phyloP scores from a whole-genome alignment of 1,140 invertebrate genomes.

The Lithobius niger region DNA sequence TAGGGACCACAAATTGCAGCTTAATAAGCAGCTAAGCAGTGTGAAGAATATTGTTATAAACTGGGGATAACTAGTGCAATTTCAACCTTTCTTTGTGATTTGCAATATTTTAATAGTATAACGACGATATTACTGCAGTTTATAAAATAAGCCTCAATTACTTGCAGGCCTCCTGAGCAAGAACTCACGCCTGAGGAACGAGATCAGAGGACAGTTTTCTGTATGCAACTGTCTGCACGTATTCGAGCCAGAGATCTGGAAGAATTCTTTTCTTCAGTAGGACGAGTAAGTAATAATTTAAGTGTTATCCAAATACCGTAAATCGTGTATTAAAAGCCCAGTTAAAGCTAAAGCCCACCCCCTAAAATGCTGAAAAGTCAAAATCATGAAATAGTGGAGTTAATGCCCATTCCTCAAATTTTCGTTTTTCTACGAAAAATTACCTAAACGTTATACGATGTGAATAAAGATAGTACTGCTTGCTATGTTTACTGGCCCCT shows the following conservation, averaged over 20 bases:
- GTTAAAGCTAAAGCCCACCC: too few relatives aligned
- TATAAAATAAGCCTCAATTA: neutral
- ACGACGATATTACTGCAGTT: neutral
- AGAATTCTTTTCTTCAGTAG: conserved; percentile 98
- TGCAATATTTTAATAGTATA: neutral
- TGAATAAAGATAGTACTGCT: neutral
- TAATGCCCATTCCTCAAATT: neutral
- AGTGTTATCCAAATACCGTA: neutral
- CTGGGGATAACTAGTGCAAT: neutral
- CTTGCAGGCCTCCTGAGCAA: conserved; percentile 25
- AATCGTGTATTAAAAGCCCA: neutral
- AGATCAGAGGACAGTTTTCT: conserved; percentile 96
- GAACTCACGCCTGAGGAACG: conserved; percentile 94
- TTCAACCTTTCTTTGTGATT: neutral
- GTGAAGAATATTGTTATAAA: neutral
- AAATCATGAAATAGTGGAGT: neutral
- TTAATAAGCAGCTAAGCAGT: neutral
- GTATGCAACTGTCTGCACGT: conserved; percentile 88
- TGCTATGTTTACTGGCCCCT: too few relatives aligned
- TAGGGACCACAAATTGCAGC: neutral
- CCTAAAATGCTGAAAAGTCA: neutral
- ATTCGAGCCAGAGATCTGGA: conserved; percentile 92
- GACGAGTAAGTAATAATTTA: conserved; percentile 56
- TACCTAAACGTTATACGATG: neutral
- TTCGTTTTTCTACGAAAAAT: neutral